Evolutionary conservation across 2,113 vertebrate species (phyloP).

Genomic region (Scytalopus superciliaris): DNA sequence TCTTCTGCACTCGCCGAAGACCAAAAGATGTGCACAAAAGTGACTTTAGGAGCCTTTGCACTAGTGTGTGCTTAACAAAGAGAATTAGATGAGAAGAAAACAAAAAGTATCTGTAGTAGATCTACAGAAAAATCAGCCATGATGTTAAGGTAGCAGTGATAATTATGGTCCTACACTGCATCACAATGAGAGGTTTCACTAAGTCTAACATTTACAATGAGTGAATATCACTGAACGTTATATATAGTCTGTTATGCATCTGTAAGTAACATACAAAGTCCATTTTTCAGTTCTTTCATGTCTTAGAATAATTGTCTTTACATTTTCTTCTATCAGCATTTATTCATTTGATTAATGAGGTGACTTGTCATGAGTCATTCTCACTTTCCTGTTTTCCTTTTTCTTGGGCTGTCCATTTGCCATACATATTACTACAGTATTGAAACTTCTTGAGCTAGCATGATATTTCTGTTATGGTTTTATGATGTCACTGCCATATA

Average conservation of each 20-base stretch:
- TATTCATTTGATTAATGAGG: neutral
- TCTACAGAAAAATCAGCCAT: neutral
- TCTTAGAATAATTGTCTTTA: neutral
- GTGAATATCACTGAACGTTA: neutral
- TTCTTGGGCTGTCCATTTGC: neutral
- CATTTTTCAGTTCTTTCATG: neutral
- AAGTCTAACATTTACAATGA: neutral
- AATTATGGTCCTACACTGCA: neutral
- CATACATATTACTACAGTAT: neutral
- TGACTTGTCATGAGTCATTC: neutral
- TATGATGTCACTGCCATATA: neutral
- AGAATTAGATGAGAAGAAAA: neutral
- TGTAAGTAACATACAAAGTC: neutral
- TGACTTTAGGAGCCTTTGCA: neutral
- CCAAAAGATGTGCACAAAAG: neutral
- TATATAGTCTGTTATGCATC: neutral
- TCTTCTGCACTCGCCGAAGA: neutral
- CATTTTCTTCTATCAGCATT: neutral
- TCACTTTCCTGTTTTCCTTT: neutral
- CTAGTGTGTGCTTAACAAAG: neutral
- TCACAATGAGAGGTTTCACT: neutral
- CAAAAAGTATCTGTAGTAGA: neutral
- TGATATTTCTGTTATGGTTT: constrained; percentile 3
- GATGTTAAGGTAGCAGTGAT: neutral
- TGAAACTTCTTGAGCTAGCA: neutral